Evolutionary conservation across 2,888 invertebrate species (phyloP).

Genomic region (Stramonita haemastoma): DNA sequence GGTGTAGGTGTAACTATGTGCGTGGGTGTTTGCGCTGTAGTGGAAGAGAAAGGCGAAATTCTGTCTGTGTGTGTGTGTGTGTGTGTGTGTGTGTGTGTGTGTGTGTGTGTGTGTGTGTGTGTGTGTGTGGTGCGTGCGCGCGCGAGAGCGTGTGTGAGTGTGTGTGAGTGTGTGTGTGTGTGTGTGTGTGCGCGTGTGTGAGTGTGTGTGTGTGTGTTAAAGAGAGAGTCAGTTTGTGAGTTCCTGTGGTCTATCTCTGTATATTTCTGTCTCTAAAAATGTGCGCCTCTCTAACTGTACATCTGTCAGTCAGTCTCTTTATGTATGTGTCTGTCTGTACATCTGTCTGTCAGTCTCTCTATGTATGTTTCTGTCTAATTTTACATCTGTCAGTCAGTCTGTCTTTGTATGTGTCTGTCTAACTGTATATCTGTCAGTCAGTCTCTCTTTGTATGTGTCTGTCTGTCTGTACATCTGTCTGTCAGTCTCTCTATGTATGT

Average conservation of each 20-base stretch:
- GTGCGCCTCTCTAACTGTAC: neutral
- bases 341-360: neutral
- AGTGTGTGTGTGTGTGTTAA: too few species aligned
- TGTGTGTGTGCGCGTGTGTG: constrained; percentile 14
- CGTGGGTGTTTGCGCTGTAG: neutral
- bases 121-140: too few species aligned
- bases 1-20: neutral
- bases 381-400: neutral
- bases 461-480: neutral
- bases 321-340: neutral
- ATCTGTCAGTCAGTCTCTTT: neutral
- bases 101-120: neutral
- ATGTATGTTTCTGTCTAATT: neutral
- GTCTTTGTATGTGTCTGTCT: neutral
- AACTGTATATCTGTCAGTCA: neutral
- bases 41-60: too few species aligned
- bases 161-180: neutral
- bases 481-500: too few species aligned
- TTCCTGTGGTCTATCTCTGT: neutral
- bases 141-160: too few species aligned
- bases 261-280: neutral
- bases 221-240: neutral
- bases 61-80: constrained; percentile 2
- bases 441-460: neutral
- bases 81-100: neutral